These are phyloP conservation scores for Ornithoptera alexandrae DNA, from an alignment of 2,888 invertebrate genomes.

Conservation along the genomic window DNA sequence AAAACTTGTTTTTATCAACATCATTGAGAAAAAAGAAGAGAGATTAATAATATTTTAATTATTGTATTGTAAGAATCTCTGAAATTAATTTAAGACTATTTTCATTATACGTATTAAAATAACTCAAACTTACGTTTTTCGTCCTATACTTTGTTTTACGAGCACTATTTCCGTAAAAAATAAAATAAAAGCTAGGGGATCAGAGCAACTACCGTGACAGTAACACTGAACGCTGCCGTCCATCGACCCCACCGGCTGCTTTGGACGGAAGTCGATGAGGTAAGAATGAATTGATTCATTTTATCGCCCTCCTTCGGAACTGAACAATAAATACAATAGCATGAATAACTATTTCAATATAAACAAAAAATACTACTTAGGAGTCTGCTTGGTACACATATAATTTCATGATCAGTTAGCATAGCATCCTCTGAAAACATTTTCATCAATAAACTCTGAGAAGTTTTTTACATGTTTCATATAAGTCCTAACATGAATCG, in stretches of 20 bases:
- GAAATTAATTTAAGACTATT: neutral
- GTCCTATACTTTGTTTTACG: neutral
- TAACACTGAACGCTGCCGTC: constrained; percentile 21
- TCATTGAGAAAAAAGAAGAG: neutral
- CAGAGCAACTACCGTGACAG: constrained; percentile 24
- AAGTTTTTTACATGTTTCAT: too few species aligned
- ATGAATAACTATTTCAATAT: neutral
- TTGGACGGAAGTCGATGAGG: constrained; percentile 23
- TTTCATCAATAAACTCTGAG: too few species aligned
- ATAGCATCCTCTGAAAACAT: too few species aligned
- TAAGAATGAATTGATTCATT: constrained; percentile 21
- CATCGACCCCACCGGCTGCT: constrained; percentile 23
- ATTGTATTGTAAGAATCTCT: neutral
- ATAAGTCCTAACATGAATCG: too few species aligned
- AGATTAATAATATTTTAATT: neutral
- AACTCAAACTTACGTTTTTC: neutral
- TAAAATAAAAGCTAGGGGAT: constrained; percentile 17
- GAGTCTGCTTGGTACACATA: neutral
- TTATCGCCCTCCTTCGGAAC: constrained; percentile 22
- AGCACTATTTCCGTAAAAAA: constrained; percentile 19
- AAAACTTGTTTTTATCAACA: too few species aligned
- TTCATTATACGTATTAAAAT: neutral
- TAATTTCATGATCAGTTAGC: too few species aligned
- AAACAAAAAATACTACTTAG: neutral
- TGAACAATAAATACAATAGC: constrained; percentile 17